Evolutionary conservation across 2,888 invertebrate genomes (phyloP), one percentile per base, ranked within the genome.

Genomic region (Cryptophagus acutangulus): DNA sequence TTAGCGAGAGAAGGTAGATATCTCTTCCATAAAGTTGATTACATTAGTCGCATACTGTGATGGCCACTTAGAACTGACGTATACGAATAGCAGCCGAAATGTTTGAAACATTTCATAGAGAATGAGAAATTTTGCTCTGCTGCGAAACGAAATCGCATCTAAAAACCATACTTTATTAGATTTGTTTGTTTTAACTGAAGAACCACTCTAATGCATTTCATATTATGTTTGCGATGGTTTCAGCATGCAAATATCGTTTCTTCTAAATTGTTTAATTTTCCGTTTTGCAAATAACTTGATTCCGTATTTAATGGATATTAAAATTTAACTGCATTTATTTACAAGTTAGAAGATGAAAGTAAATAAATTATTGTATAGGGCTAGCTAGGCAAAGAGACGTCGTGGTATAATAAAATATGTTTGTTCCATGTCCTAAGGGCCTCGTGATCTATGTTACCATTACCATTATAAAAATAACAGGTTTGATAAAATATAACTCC

Each of bases 21-120:
- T 36, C 43, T 46, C 43, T 43, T 48, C 53, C 52, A 57, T 54
- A 55, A 55, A 57, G 48, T 51, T 54, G 55, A 57, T 56, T 56
- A 56, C 51, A 51, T 54, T 54, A 54, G 48, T 45, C 51, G 48
- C 40, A 46, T 45, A 42, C 40, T 40, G 41, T 42, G 48, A 54
- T 51, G 49, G 51, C 54, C 52, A 50, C 52, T 55, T 55, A 51
- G n/a, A 45, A 41, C 45, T 29, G 44, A 48, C 50, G 48, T 47
- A 53, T 45, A 44, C 35, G 46, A 16, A 15, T 16, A 37, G 36
- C 17, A 29, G 33, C 17, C 26, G 33, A 17, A 17, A 43, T 41
- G 37, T 26, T 33, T n/a, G 10, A 34, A 38, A 42, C 44, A 37
- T 33, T 41, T 31, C 24, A 8, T 8, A 20, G 20, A 17, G 35